Evolutionary conservation across 2,888 invertebrate species (phyloP).

Genomic region (Acanthopleura granulata): DNA sequence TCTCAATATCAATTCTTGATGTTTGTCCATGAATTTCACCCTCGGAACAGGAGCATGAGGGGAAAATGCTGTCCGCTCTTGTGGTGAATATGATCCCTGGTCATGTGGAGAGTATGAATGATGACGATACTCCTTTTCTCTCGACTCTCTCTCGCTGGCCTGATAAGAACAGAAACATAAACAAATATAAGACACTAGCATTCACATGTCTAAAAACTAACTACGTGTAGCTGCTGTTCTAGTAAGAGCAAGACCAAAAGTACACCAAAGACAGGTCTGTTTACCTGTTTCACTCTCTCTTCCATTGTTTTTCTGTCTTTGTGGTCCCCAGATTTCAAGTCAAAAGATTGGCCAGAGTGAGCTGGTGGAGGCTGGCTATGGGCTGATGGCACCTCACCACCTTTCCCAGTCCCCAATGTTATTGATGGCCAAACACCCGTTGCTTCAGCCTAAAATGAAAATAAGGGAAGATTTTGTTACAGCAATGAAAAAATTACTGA

Average conservation of each 20-base stretch:
- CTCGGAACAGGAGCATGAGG: conserved; percentile 14
- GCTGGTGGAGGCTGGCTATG: conserved; percentile 10
- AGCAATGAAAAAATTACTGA: too few species aligned
- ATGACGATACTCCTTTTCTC: not conserved
- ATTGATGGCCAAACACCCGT: conserved; percentile 36
- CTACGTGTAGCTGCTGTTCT: too few species aligned
- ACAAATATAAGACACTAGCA: not conserved
- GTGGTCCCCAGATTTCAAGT: not conserved
- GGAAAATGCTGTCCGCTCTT: not conserved
- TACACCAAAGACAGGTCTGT: not conserved
- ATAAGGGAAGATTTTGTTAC: not conserved
- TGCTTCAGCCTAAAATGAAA: conserved; percentile 15
- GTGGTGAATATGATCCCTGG: not conserved
- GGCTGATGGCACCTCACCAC: not conserved
- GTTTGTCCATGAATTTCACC: conserved; percentile 22
- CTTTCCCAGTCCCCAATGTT: conserved; percentile 52
- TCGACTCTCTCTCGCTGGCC: not conserved
- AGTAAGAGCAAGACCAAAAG: too few species aligned
- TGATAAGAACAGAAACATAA: not conserved
- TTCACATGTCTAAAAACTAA: not conserved
- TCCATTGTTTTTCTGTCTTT: conserved; percentile 26
- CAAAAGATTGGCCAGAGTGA: not conserved
- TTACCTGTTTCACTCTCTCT: conserved; percentile 45
- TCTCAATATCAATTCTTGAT: conserved; percentile 20
- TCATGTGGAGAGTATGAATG: conserved; percentile 15